Conservation (phyloP, 2,113 vertebrate genomes). For the Atractosteus spatula region DNA sequence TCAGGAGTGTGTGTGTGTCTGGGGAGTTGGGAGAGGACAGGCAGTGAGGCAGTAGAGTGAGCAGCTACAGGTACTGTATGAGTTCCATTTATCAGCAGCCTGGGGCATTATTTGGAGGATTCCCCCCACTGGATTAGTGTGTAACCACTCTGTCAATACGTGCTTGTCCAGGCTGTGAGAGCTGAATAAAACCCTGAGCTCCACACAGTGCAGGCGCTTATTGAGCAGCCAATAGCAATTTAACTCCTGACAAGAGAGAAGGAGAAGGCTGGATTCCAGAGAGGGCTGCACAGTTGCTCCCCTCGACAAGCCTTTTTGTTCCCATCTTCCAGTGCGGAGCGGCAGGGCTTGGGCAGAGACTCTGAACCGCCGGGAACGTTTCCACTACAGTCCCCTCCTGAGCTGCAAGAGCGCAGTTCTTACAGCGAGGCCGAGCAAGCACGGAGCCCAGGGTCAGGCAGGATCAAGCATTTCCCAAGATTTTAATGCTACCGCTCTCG, state of each 20-base stretch:
- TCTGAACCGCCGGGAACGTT: background rate
- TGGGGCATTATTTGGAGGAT: conserved; percentile 72
- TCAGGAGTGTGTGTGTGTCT: conserved; percentile 12
- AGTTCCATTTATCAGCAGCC: conserved; percentile 76
- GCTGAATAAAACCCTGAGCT: conserved; percentile 68
- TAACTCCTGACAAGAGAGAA: conserved; percentile 81
- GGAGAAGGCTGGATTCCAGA: conserved; percentile 44
- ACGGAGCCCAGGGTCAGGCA: too few relatives aligned
- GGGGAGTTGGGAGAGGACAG: too few relatives aligned
- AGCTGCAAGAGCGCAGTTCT: too few relatives aligned
- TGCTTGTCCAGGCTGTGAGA: conserved; percentile 85
- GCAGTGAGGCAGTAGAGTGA: background rate
- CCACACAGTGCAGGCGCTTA: conserved; percentile 88
- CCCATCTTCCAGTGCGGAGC: too few relatives aligned
- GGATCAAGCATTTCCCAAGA: too few relatives aligned
- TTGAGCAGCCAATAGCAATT: conserved; percentile 99
- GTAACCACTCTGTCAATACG: conserved; percentile 97
- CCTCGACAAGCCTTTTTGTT: too few relatives aligned
- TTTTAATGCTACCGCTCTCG: too few relatives aligned
- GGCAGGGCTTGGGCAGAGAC: conserved; percentile 36
- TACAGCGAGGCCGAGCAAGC: too few relatives aligned
- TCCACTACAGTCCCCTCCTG: too few relatives aligned
- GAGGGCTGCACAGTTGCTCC: conserved; percentile 35
- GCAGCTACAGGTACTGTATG: conserved; percentile 61
- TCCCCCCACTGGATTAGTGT: conserved; percentile 83